These are phyloP conservation scores for Chionomys nivalis DNA, from an alignment of 2,113 vertebrate genomes.

Conservation along the genomic window DNA sequence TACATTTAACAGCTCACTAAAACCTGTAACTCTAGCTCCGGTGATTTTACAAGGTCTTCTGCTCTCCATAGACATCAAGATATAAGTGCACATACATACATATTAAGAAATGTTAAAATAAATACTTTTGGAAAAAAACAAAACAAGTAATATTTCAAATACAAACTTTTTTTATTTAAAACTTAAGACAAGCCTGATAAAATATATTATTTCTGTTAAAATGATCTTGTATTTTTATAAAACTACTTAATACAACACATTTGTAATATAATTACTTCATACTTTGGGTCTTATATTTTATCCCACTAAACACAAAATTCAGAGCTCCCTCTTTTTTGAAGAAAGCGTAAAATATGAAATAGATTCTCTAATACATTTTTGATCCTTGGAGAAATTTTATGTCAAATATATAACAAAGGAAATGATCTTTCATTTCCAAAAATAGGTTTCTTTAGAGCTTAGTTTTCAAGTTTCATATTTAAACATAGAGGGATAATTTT, in stretches of 20 bases:
- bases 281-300: neutral
- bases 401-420: neutral
- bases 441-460: neutral
- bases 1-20: neutral
- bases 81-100: neutral
- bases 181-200: constrained; percentile 18
- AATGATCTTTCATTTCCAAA: neutral
- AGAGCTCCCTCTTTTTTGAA: neutral
- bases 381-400: neutral
- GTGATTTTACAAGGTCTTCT: neutral
- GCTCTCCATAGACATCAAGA: neutral
- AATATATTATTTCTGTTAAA: neutral
- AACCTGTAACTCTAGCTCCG: neutral
- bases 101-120: neutral
- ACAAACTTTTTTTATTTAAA: neutral
- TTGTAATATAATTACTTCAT: neutral
- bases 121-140: neutral
- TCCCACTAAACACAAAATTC: neutral
- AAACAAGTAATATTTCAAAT: neutral
- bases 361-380: neutral
- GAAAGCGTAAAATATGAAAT: neutral
- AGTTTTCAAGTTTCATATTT: constrained; percentile 14
- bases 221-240: neutral
- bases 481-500: neutral
- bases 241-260: neutral